Base-by-base conservation (phyloP, 1,140 invertebrate genomes). In the Sipha flava region DNA sequence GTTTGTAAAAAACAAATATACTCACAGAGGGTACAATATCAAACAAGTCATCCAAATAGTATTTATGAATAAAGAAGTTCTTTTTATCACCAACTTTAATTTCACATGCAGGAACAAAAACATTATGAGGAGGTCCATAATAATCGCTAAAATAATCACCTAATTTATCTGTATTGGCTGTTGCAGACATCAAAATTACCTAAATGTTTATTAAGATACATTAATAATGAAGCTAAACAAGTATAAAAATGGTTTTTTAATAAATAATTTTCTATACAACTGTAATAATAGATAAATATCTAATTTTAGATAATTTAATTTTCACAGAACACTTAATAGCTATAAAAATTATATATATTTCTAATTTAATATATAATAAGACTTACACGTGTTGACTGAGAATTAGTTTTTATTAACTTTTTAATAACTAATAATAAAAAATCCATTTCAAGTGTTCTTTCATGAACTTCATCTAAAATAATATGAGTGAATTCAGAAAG, bases 401-500 rank as follows among this genome's bases (percentile, higher is more conserved):
- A 92, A 82, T 92, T 92, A 0, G 89, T 90, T 52, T 88, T 88
- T n/a, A 96, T 84, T 18, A 97, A 85, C 72, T 93, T 94, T 79
- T 92, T 90, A 1, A 99, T 88, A 16, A 98, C 87, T 21, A 98
- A 88, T 9, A 99, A 84, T 5, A 98, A 86, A 84, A 99, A 97
- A 89, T 92, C 96, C 88, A 95, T 95, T 79, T 99, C 95, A 84
- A 94, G 90, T 84, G 96, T 93, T 26, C 98, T 88, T 87, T 99
- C 97, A 85, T 99, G 98, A 23, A 99, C 92, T 86, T 98, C 94
- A 86, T 96, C 96, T 9, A 99, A 86, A 83, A 99, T 92, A 62
- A 99, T 90, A 85, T 99, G 97, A 1, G 97, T 97, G 81, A 88
- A 91, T 31, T 88, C 87, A 26, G 86, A 83, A 77, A 92, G 84